Base-by-base conservation (phyloP, 2,888 invertebrate species). In the Leptinotarsa peninsularis region DNA sequence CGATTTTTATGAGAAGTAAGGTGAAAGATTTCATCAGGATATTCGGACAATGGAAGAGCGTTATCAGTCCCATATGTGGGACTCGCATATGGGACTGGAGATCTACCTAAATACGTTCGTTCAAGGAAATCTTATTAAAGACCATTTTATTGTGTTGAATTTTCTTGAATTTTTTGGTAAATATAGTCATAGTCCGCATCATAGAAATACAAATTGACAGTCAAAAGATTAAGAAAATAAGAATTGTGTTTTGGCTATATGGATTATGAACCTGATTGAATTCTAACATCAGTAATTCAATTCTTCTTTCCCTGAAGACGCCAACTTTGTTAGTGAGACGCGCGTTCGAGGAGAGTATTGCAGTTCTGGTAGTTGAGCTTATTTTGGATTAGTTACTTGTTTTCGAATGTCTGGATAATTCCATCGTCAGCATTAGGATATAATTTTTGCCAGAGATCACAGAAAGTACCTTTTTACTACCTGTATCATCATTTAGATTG, bases 111-210 rank as follows among this genome's bases (percentile, higher is more conserved):
- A 54, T 18, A 18, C n/a, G 18, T 54, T 54, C 18, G 1, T 54
- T 54, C 54, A 54, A 54, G 54, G 54, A 54, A 54, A n/a, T 54
- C 18, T 54, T n/a, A 54, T n/a, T n/a, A 18, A 54, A 54, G 5
- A 54, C 18, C 54, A 18, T 54, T 54, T 54, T 2, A 54, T 54
- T 17, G n/a, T 54, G 54, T 15, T 18, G 17, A 54, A 54, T 17
- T 17, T 54, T 54, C n/a, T n/a, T 54, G 54, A 4, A 54, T 18
- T 54, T 54, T 54, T 54, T 18, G 4, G n/a, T 54, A 3, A 18
- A 54, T 18, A 54, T 54, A 54, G 5, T 17, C 54, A n/a, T n/a
- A 54, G 18, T 54, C 4, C 7, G 18, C 7, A n/a, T n/a, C 54
- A 54, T 18, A 18, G 54, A 54, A 54, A 54, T 54, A 54, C 18